Base-by-base conservation (phyloP, 2,888 invertebrate genomes). In the Anoncus sp. region DNA sequence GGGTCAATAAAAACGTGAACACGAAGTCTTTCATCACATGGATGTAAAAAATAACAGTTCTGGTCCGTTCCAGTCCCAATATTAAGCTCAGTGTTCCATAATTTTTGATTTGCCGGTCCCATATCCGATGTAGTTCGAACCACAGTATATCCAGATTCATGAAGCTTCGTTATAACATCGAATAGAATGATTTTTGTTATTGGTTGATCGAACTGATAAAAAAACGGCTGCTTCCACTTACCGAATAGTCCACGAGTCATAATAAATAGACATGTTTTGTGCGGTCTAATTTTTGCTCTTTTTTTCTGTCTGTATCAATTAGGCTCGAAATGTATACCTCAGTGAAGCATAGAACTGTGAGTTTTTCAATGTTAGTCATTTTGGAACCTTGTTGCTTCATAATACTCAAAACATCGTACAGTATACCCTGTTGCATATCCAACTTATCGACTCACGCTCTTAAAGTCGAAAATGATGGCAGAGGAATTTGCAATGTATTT, bases 151-250 rank as follows among this genome's bases (percentile, higher is more conserved):
- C 78, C 72, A 38, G 74, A 67, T 22, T 77, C 27, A 75, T 80
- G 81, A 35, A 85, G 60, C 72, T 77, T 22, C 22, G 27, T 27
- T 66, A 86, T 86, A 16, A 82, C 75, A 24, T 77, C 38, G 4
- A 65, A 27, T 10, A 85, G 45, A 71, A 82, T 81, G 16, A 82
- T 71, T 75, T 82, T 81, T 53, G 77, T 81, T 81, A 85, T 83
- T 20, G 80, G 57, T 45, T 72, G 74, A 70, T 86, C 85, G 79
- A 83, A 85, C 53, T 81, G 40, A 77, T 84, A 85, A 79, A 74
- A 86, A 22, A 87, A 53, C 16, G 83, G 84, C 72, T 85, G 84
- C 63, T 85, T 86, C 86, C 85, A 86, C 1, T 75, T 71, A 10
- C 49, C 22, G 75, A 83, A 51, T 10, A 84, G 22, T 9, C 83